Conservation (phyloP, 2,888 invertebrate species). For the Polietes domitor region DNA sequence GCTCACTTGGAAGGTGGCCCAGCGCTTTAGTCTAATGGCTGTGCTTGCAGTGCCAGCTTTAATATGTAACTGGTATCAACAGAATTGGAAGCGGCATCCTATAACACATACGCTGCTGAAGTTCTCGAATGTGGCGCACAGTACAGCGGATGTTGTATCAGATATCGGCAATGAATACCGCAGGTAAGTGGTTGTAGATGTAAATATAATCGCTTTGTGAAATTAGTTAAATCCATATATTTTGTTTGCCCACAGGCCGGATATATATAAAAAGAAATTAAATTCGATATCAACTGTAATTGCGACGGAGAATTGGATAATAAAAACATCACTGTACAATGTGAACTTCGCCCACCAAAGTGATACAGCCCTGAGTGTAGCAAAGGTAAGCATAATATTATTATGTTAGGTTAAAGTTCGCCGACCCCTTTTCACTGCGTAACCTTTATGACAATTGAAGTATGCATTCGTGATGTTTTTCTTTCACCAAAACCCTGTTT, state of each 20-base stretch:
- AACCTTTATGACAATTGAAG: too few relatives aligned
- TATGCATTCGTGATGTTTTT: too few relatives aligned
- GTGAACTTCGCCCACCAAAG: constrained; percentile 89
- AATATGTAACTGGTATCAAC: constrained; percentile 85
- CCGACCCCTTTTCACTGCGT: too few relatives aligned
- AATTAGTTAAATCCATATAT: not conserved
- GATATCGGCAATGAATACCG: constrained; percentile 77
- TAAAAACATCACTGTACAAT: constrained; percentile 89
- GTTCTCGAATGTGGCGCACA: constrained; percentile 84
- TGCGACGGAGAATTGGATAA: constrained; percentile 93
- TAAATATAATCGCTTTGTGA: not conserved
- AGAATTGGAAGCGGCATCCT: constrained; percentile 88
- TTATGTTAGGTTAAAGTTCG: too few relatives aligned
- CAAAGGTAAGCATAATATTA: constrained; percentile 82
- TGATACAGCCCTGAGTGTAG: constrained; percentile 89
- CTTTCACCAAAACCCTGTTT: too few relatives aligned
- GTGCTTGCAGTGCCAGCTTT: constrained; percentile 75
- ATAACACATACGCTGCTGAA: constrained; percentile 85
- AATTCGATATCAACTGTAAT: constrained; percentile 87
- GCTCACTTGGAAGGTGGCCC: constrained; percentile 78
- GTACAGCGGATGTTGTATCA: constrained; percentile 74
- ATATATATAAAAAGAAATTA: constrained; percentile 87
- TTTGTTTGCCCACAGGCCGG: constrained; percentile 82
- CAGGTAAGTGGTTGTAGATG: constrained; percentile 63
- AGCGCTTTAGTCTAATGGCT: constrained; percentile 77